Evolutionary conservation across 2,888 invertebrate genomes (phyloP).

Genomic region (Cephus sareptanus): DNA sequence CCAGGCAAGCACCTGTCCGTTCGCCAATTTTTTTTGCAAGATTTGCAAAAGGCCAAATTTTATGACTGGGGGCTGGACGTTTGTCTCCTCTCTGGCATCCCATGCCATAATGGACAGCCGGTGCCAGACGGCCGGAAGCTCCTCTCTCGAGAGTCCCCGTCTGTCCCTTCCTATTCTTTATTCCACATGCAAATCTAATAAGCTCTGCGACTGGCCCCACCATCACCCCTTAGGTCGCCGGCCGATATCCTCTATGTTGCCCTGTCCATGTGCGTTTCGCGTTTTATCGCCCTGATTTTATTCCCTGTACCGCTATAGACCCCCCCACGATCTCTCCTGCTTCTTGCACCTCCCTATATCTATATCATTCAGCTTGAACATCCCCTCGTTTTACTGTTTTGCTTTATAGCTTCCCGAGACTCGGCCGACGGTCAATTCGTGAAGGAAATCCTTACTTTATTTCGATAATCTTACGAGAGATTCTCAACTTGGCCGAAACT

Average conservation of each 20-base stretch:
- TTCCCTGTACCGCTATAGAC: background rate
- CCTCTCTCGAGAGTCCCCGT: background rate
- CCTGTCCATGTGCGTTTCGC: constrained; percentile 1
- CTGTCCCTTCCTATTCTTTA: background rate
- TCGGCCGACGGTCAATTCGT: background rate
- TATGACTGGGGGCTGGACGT: background rate
- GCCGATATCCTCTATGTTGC: background rate
- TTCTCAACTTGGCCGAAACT: background rate
- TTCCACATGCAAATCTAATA: constrained; percentile 9
- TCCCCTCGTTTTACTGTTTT: background rate
- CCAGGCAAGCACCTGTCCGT: background rate
- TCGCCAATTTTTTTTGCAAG: background rate
- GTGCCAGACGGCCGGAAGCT: constrained; percentile 3
- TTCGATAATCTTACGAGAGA: background rate
- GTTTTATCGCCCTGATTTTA: constrained; percentile 6
- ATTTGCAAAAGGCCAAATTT: background rate
- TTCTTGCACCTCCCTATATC: background rate
- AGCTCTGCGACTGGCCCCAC: background rate
- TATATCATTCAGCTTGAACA: background rate
- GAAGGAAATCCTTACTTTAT: background rate
- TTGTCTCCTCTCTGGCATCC: background rate
- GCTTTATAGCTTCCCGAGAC: background rate
- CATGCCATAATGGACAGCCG: background rate
- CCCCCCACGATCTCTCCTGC: background rate
- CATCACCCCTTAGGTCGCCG: background rate